Percentiles rank a stretch among this genome's conserved stretches.
Conservation (phyloP, 2,113 vertebrate species). For the Mustelus asterias region DNA sequence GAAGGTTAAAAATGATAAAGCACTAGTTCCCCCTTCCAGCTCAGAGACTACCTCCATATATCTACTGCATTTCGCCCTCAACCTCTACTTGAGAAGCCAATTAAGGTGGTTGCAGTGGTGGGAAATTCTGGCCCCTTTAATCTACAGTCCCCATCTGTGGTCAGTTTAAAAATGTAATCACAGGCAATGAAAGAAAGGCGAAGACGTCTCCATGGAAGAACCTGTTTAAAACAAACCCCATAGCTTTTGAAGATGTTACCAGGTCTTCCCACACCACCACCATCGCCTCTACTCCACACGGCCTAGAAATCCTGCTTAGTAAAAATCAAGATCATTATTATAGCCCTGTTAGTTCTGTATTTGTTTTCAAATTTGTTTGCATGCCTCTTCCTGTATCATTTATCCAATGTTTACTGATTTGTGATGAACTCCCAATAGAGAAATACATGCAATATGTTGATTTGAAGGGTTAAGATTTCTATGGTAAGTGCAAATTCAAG, state of each 20-base stretch:
- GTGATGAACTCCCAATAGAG: background rate
- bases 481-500: background rate
- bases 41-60: too few species aligned
- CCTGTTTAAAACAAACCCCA: background rate
- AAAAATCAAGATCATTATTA: background rate
- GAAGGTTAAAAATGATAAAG: too few species aligned
- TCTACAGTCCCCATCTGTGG: too few species aligned
- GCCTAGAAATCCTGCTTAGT: background rate
- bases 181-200: too few species aligned
- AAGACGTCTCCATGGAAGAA: too few species aligned
- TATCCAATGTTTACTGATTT: background rate
- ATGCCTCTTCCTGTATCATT: background rate
- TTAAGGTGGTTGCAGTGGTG: too few species aligned
- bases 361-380: background rate
- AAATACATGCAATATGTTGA: background rate
- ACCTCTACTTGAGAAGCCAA: too few species aligned
- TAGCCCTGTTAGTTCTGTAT: background rate
- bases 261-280: background rate
- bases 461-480: background rate
- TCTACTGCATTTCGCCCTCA: too few species aligned
- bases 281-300: too few species aligned
- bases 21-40: too few species aligned
- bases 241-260: background rate
- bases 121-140: too few species aligned
- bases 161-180: too few species aligned